Percentiles rank a stretch among this genome's conserved stretches.
Evolutionary conservation across 2,888 invertebrate genomes (phyloP).

Genomic region (Ditula angustiorana): DNA sequence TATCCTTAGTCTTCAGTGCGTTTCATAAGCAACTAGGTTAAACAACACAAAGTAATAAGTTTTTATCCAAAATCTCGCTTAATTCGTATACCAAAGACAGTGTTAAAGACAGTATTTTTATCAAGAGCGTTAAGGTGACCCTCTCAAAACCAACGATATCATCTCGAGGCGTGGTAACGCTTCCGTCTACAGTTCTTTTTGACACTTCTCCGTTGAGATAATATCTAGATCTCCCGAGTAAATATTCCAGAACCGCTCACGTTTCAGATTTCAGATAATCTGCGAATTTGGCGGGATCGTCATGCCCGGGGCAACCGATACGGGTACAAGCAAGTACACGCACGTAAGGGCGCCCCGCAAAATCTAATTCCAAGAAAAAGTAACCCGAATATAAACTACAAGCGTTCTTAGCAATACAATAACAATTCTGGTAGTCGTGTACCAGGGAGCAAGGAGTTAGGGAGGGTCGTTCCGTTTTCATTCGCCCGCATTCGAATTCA

Average conservation of each 20-base stretch:
- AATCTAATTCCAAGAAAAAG: slow-evolving; percentile 28
- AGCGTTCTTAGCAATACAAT: slow-evolving; percentile 31
- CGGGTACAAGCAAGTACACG: slow-evolving; percentile 3
- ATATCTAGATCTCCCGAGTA: not conserved
- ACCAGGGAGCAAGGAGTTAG: slow-evolving; percentile 29
- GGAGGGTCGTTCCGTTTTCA: slow-evolving; percentile 40
- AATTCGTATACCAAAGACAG: too few species aligned
- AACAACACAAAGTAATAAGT: too few species aligned
- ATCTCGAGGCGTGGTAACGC: not conserved
- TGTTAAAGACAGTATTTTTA: too few species aligned
- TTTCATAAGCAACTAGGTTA: too few species aligned
- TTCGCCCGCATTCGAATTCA: slow-evolving; percentile 47
- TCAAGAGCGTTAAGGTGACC: not conserved
- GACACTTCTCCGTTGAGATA: not conserved
- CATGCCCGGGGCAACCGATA: slow-evolving; percentile 17
- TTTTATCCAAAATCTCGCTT: too few species aligned
- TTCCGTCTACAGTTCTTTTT: not conserved
- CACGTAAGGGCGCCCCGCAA: slow-evolving; percentile 18
- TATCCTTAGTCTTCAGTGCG: too few species aligned
- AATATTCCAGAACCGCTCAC: not conserved
- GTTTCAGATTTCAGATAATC: slow-evolving; percentile 28
- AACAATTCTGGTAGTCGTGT: slow-evolving; percentile 35
- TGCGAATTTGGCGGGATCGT: slow-evolving; percentile 19
- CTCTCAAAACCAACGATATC: not conserved
- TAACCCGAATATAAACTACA: slow-evolving; percentile 28